A percentile compares a stretch with the other conserved stretches of the same genome.
Evolutionary conservation across 2,113 vertebrate genomes (phyloP).

Genomic region (Emydura subglobosa): DNA sequence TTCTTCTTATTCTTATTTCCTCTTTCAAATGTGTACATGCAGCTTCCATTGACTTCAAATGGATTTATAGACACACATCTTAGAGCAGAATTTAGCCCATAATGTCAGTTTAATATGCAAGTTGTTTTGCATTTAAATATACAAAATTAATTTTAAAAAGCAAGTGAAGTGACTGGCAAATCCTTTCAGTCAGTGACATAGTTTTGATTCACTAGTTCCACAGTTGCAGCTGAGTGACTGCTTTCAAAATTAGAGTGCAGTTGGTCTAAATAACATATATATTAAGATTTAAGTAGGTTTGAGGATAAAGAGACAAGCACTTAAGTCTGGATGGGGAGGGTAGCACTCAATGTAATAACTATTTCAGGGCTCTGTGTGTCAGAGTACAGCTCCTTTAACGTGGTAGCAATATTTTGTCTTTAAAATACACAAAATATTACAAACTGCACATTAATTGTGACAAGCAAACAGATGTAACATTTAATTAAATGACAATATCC

Average conservation of each 20-base stretch:
- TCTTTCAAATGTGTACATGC: not conserved
- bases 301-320: slow-evolving; percentile 34
- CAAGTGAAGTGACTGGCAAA: not conserved
- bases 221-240: slow-evolving; percentile 49
- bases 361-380: not conserved
- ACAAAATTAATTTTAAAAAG: slow-evolving; percentile 2
- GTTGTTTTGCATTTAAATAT: not conserved
- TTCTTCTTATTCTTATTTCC: not conserved
- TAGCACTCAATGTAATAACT: slow-evolving; percentile 34
- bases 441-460: not conserved
- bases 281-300: slow-evolving; percentile 26
- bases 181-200: not conserved
- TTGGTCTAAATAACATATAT: slow-evolving; percentile 45
- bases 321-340: slow-evolving; percentile 34
- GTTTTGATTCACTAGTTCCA: slow-evolving; percentile 23
- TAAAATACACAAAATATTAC: not conserved
- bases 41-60: not conserved
- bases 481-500: slow-evolving; percentile 3
- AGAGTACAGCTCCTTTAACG: slow-evolving; percentile 9
- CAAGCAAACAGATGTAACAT: fast-evolving
- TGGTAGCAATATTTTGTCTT: not conserved
- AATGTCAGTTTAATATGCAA: not conserved
- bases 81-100: not conserved
- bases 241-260: slow-evolving; percentile 35
- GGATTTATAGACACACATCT: not conserved